Percentiles rank a stretch among this genome's conserved stretches.
These are phyloP conservation scores for Notocelia uddmanniana DNA, from an alignment of 2,888 invertebrate species.

Conservation along the genomic window DNA sequence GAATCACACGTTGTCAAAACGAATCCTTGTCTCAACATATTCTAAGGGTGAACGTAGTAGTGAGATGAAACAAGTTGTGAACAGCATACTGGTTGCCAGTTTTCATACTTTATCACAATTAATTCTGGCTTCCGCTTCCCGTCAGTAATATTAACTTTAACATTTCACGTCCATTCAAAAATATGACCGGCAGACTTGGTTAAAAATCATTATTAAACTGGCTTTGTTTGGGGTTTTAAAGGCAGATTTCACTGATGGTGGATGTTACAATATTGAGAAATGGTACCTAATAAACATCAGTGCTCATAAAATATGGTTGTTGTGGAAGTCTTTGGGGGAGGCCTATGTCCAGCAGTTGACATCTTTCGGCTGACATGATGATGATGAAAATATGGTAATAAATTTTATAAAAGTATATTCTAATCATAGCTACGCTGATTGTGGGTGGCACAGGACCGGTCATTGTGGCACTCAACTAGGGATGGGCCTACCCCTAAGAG, in stretches of 20 bases:
- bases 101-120: constrained; percentile 45
- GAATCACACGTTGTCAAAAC: not conserved
- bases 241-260: not conserved
- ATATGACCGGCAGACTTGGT: constrained; percentile 24
- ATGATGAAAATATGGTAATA: too few relatives aligned
- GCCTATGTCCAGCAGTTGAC: too few relatives aligned
- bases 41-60: not conserved
- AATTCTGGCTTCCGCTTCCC: constrained; percentile 39
- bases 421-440: too few relatives aligned
- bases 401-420: too few relatives aligned
- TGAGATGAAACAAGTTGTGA: not conserved
- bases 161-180: constrained; percentile 33
- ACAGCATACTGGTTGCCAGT: constrained; percentile 33
- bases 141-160: constrained; percentile 42
- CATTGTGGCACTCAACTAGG: too few relatives aligned
- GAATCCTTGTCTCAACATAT: not conserved
- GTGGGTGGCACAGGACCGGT: too few relatives aligned
- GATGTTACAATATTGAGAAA: not conserved
- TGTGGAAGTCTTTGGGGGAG: too few relatives aligned
- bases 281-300: not conserved
- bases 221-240: constrained; percentile 9
- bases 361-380: too few relatives aligned
- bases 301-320: not conserved
- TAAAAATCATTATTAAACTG: constrained; percentile 20
- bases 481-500: too few relatives aligned